Percentiles rank a stretch among this genome's conserved stretches.
Evolutionary conservation across 2,888 invertebrate genomes (phyloP).

Genomic region (Standfussiana lucernea): DNA sequence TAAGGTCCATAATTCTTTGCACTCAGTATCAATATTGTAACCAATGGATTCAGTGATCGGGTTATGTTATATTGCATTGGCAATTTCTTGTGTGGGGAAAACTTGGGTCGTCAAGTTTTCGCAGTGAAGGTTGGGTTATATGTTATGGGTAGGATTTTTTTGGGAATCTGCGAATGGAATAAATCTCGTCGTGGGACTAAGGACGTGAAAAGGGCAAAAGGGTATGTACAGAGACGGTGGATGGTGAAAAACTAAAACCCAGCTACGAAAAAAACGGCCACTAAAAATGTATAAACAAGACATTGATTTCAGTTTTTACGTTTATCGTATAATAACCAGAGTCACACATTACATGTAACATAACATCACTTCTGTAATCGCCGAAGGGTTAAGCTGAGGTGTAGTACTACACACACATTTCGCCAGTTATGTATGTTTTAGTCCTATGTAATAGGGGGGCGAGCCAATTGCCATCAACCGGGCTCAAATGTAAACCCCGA

Average conservation of each 20-base stretch:
- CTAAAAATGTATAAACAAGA: background rate
- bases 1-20: slow-evolving; percentile 51
- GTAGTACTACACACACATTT: too few relatives aligned
- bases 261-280: background rate
- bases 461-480: too few relatives aligned
- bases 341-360: too few relatives aligned
- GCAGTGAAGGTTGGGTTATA: slow-evolving; percentile 30
- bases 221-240: background rate
- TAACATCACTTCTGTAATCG: too few relatives aligned
- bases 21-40: slow-evolving; percentile 57
- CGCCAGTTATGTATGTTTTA: too few relatives aligned
- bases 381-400: too few relatives aligned
- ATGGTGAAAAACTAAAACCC: background rate
- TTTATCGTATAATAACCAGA: too few relatives aligned
- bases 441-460: too few relatives aligned
- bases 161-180: slow-evolving; percentile 23
- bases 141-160: slow-evolving; percentile 25
- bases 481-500: too few relatives aligned
- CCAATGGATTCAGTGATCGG: slow-evolving; percentile 54
- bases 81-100: slow-evolving; percentile 61
- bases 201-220: background rate
- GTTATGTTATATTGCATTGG: slow-evolving; percentile 62
- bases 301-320: background rate
- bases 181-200: slow-evolving; percentile 13
- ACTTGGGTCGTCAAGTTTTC: slow-evolving; percentile 38